Evolutionary conservation across 92 coral and sea anemone genomes (phyloP).

Genomic region (Phenganax subtilis): DNA sequence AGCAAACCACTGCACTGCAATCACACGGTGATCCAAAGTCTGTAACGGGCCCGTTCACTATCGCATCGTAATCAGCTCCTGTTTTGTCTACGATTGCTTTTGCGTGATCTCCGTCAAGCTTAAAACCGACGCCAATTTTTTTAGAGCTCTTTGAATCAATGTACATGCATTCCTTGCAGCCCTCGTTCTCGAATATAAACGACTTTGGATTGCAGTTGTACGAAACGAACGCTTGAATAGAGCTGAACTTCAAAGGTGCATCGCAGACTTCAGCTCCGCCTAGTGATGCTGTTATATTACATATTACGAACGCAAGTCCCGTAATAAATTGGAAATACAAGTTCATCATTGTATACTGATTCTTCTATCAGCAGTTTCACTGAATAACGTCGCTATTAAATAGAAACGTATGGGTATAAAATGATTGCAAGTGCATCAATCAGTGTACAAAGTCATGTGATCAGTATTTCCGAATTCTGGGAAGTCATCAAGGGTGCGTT

Average conservation of each 20-base stretch:
- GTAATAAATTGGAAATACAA: no score
- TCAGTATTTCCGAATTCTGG: no score
- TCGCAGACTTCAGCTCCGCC: background rate
- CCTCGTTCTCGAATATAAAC: slow-evolving; percentile 57
- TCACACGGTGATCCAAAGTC: slow-evolving; percentile 48
- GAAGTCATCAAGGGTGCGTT: no score
- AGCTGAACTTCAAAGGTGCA: background rate
- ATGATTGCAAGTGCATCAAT: no score
- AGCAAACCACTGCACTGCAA: slow-evolving; percentile 68
- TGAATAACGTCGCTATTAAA: no score
- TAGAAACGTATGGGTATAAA: no score
- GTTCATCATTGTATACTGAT: no score
- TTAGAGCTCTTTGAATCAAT: slow-evolving; percentile 63
- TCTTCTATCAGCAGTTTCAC: no score
- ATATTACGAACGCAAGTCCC: background rate
- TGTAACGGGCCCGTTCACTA: slow-evolving; percentile 65
- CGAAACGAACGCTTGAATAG: slow-evolving; percentile 6
- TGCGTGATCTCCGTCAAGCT: slow-evolving; percentile 61
- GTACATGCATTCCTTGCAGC: slow-evolving; percentile 69
- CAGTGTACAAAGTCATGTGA: no score
- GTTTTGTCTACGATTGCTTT: slow-evolving; percentile 49
- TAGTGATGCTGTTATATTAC: background rate
- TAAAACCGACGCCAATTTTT: slow-evolving; percentile 75
- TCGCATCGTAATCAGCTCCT: slow-evolving; percentile 74
- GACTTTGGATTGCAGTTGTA: slow-evolving; percentile 66